Evolutionary conservation across 64 coral and sea anemone species (phyloP), one percentile per base, ranked within the genome.

Genomic region (Hydrozoanthus tunicans): DNA sequence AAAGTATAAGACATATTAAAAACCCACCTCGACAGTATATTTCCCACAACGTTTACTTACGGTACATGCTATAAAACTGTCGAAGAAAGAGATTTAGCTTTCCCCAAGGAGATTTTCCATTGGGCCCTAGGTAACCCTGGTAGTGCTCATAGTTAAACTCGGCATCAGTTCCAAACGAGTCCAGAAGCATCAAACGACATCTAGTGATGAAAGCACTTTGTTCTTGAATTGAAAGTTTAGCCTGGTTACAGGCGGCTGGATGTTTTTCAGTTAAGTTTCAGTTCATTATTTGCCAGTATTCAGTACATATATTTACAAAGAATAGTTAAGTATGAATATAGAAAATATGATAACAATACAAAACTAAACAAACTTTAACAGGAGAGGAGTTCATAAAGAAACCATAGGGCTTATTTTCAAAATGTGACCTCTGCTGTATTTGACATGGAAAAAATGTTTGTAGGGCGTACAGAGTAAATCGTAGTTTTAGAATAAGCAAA

Each of bases 101-200:
- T 10, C 91, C 94, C 56, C 82, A 67, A 5, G 53, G 20, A 9
- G 94, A 93, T 67, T 83, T 77, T 5, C 89, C 91, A 15, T 88
- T 83, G 9, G 92, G 92, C 26, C 92, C 67, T 13, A 93, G 14
- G 59, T 73, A 82, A 1, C 64, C 86, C 15, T 56, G 54, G 66
- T 93, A 93, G 15, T 91, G 23, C 17, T 73, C 89, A 64, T 81
- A 96, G 59, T 96, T 96, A 74, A 93, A 96, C 66, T 96, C 91
- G n/a, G 94, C 94, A 58, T 96, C 94, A 24, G 92, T 96, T 11
- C 94, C 94, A 82, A 93, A 96, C 4, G 88, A 79, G 59, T 84
- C 82, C 15, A 96, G 71, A n/a, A 96, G 73, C 7, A 92, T 81
- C 58, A 96, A 90, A 26, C 79, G 84, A 55, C 94, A 96, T 56